A percentile compares a stretch with the other conserved stretches of the same genome.
These are phyloP conservation scores for Drosophila kambysellisi DNA, from an alignment of 2,888 invertebrate species.

Conservation along the genomic window DNA sequence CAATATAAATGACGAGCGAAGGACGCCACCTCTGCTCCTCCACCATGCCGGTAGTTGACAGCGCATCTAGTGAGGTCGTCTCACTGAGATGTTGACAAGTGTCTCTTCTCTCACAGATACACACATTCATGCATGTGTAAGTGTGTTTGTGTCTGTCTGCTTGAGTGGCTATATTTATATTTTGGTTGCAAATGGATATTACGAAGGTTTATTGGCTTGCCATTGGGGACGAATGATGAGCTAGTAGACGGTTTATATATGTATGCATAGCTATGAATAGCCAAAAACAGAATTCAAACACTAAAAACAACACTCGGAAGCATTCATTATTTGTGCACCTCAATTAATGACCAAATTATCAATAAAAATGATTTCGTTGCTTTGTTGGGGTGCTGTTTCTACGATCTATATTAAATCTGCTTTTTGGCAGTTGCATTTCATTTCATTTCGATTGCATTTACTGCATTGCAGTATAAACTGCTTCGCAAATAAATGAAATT, in stretches of 20 bases:
- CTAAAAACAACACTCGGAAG: slow-evolving; percentile 17
- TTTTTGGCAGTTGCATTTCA: neutral
- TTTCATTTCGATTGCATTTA: no score
- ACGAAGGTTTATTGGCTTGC: slow-evolving; percentile 57
- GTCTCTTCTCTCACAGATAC: slow-evolving; percentile 15
- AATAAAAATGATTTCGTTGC: neutral
- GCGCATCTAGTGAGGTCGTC: slow-evolving; percentile 60
- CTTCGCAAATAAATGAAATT: neutral
- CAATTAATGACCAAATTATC: slow-evolving; percentile 1
- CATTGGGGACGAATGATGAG: slow-evolving; percentile 39
- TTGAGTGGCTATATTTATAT: slow-evolving; percentile 47
- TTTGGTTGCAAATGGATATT: slow-evolving; percentile 46
- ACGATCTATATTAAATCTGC: neutral
- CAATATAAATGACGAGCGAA: slow-evolving; percentile 51
- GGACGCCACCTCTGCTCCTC: slow-evolving; percentile 36
- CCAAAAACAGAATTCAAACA: slow-evolving; percentile 21
- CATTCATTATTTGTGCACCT: slow-evolving; percentile 24
- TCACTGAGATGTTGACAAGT: slow-evolving; percentile 53
- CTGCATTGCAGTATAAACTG: no score
- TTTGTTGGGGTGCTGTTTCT: neutral
- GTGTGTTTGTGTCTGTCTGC: slow-evolving; percentile 18
- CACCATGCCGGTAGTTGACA: slow-evolving; percentile 46
- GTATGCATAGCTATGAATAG: slow-evolving; percentile 18
- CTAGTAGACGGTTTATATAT: slow-evolving; percentile 31
- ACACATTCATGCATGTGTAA: slow-evolving; percentile 7